A percentile compares a stretch with the other conserved stretches of the same genome.
These are phyloP conservation scores for Nasonovia ribisnigri DNA, from an alignment of 2,888 invertebrate genomes.

Conservation along the genomic window DNA sequence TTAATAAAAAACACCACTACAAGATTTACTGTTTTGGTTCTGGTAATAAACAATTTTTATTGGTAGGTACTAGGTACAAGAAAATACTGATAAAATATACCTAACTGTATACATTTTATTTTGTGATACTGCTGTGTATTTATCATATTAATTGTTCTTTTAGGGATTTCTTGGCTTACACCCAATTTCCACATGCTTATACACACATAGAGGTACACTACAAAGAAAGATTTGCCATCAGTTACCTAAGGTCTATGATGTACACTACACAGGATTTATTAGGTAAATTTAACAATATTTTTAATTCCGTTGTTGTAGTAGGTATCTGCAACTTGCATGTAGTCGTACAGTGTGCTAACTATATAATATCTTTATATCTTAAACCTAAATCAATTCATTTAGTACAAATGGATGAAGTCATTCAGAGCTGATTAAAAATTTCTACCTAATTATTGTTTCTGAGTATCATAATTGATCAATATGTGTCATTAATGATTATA, in stretches of 20 bases:
- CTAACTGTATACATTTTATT: neutral
- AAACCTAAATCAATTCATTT: neutral
- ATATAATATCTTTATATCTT: neutral
- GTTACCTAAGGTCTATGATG: conserved; percentile 59
- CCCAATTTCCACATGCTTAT: neutral
- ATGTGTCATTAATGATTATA: neutral
- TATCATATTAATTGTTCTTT: neutral
- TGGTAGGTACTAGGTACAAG: neutral
- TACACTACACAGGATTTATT: conserved; percentile 61
- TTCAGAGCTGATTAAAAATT: neutral
- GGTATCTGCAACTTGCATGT: neutral
- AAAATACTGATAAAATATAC: neutral
- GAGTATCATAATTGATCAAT: neutral
- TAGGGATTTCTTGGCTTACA: neutral
- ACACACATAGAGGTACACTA: conserved; percentile 63
- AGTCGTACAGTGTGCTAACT: neutral
- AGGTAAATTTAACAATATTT: conserved; percentile 32
- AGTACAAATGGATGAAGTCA: neutral
- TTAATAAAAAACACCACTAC: neutral
- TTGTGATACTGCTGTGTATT: neutral
- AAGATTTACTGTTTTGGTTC: neutral
- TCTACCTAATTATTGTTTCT: neutral
- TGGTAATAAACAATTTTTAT: neutral
- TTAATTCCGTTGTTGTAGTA: neutral
- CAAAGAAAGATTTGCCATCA: conserved; percentile 63